These are phyloP conservation scores for Platypus cylindrus DNA, from an alignment of 2,888 invertebrate species.

Conservation along the genomic window DNA sequence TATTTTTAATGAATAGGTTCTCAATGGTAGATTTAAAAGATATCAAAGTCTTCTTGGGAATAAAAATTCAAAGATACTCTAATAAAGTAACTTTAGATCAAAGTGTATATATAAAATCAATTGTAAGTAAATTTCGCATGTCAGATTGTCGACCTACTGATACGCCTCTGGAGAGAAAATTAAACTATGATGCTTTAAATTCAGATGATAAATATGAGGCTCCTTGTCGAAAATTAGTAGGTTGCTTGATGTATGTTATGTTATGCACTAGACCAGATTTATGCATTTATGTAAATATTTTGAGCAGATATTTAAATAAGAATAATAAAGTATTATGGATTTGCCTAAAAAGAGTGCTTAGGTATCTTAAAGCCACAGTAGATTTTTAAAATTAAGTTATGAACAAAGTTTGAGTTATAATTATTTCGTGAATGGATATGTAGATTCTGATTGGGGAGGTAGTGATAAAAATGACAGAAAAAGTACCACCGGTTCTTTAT, in stretches of 20 bases:
- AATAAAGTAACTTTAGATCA: constrained; percentile 12
- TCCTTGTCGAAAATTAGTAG: constrained; percentile 16
- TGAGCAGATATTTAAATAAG: constrained; percentile 22
- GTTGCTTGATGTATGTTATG: constrained; percentile 17
- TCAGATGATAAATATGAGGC: constrained; percentile 18
- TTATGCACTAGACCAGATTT: constrained; percentile 18
- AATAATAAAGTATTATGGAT: constrained; percentile 20
- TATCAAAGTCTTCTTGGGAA: constrained; percentile 19
- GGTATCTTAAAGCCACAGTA: constrained; percentile 22
- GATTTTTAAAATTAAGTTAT: constrained; percentile 20
- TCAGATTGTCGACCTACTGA: constrained; percentile 14
- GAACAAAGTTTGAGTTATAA: constrained; percentile 12
- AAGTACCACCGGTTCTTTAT: constrained; percentile 18
- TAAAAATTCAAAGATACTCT: constrained; percentile 10
- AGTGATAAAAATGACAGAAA: constrained; percentile 14
- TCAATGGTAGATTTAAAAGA: constrained; percentile 9
- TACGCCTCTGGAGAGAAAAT: constrained; percentile 19
- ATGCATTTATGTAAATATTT: constrained; percentile 18
- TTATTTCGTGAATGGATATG: constrained; percentile 19
- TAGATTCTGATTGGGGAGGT: constrained; percentile 22
- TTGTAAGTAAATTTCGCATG: constrained; percentile 22
- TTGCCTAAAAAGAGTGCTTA: constrained; percentile 20
- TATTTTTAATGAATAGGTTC: constrained; percentile 8
- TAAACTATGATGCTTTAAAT: constrained; percentile 20
- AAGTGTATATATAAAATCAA: constrained; percentile 15